Evolutionary conservation across 1,140 invertebrate species (phyloP).

Genomic region (Tenebrio molitor): DNA sequence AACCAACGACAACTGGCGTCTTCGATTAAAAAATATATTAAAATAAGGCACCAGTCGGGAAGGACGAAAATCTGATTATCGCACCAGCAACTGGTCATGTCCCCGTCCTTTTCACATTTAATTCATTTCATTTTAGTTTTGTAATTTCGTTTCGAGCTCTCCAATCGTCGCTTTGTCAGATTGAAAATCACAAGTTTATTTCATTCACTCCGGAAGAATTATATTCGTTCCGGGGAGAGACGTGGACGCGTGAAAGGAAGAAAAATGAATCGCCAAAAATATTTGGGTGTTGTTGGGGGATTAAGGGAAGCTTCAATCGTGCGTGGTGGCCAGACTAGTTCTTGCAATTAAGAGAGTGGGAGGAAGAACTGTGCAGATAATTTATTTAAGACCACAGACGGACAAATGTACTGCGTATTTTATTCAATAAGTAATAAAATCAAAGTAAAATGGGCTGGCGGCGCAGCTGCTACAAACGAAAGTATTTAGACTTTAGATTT

Average conservation of each 20-base stretch:
- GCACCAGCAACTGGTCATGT: background rate
- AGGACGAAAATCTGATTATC: background rate
- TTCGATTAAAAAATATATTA: background rate
- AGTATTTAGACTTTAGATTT: no score
- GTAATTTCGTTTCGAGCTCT: background rate
- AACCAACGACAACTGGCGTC: background rate
- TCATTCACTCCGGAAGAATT: background rate
- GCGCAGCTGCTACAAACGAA: no score
- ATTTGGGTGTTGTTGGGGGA: background rate
- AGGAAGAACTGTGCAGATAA: background rate
- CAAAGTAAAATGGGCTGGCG: background rate
- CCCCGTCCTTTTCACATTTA: background rate
- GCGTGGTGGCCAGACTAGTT: no score
- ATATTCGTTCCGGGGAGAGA: background rate
- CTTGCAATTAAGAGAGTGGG: no score
- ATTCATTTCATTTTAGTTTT: slow-evolving; percentile 13
- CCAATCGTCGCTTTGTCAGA: slow-evolving; percentile 9
- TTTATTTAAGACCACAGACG: background rate
- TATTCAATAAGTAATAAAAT: slow-evolving; percentile 2
- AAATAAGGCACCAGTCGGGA: background rate
- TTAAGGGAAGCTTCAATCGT: background rate
- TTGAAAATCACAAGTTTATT: slow-evolving; percentile 12
- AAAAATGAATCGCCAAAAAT: background rate
- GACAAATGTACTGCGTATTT: background rate
- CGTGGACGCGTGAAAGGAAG: slow-evolving; percentile 4